Conservation (phyloP, 2,113 vertebrate genomes). For the Rhea americana region DNA sequence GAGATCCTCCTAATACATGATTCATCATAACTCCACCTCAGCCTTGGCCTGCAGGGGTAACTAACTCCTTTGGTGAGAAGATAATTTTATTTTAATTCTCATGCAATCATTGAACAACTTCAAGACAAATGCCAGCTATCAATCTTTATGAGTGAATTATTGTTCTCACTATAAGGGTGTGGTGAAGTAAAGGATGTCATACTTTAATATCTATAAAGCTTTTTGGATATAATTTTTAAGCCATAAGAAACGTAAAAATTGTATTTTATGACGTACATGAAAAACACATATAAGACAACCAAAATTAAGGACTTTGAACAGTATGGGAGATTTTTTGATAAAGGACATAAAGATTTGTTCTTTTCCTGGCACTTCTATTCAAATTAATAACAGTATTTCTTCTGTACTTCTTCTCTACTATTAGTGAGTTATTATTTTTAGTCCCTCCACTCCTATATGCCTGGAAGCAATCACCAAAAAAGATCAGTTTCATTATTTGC, state of each 20-base stretch:
- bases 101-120: conserved; percentile 75
- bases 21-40: conserved; percentile 68
- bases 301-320: conserved; percentile 63
- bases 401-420: neutral
- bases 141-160: conserved; percentile 78
- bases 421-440: conserved; percentile 33
- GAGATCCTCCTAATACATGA: conserved; percentile 60
- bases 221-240: conserved; percentile 74
- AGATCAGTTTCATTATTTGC: neutral
- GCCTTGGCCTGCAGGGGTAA: conserved; percentile 65
- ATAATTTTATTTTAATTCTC: conserved; percentile 85
- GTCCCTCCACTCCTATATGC: neutral
- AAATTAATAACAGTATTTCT: conserved; percentile 25
- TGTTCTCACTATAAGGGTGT: conserved; percentile 73
- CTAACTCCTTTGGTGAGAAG: conserved; percentile 76
- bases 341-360: conserved; percentile 16
- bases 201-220: conserved; percentile 71
- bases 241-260: conserved; percentile 73
- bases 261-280: conserved; percentile 56
- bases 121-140: conserved; percentile 72
- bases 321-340: neutral
- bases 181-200: conserved; percentile 71
- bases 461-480: conserved; percentile 8
- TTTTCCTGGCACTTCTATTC: neutral
- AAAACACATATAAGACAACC: conserved; percentile 55